A percentile compares a stretch with the other conserved stretches of the same genome.
Conservation (phyloP, 2,113 vertebrate species). For the Phocoena phocoena region DNA sequence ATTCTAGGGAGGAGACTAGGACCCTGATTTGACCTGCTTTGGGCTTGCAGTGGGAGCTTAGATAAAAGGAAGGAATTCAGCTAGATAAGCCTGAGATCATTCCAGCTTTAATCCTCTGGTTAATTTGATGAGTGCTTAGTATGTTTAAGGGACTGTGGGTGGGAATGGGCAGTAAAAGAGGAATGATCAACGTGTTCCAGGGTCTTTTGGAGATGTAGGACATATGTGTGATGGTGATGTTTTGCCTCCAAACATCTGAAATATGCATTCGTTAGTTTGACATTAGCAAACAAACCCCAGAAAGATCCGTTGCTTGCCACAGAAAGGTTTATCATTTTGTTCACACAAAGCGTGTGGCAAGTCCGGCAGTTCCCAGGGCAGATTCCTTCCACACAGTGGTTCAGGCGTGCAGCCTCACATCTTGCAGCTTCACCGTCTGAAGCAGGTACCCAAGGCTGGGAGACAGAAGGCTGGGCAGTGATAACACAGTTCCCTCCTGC, state of each 20-base stretch:
- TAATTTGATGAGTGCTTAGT: neutral
- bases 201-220: neutral
- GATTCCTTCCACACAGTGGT: neutral
- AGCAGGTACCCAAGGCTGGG: neutral
- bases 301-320: neutral
- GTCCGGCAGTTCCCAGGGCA: neutral
- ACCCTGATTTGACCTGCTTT: neutral
- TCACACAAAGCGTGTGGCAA: neutral
- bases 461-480: neutral
- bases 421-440: neutral
- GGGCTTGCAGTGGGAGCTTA: neutral
- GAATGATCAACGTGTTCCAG: fast-evolving
- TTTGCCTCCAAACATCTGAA: neutral
- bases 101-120: neutral
- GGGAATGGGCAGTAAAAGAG: neutral
- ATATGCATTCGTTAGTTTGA: neutral
- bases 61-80: neutral
- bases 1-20: neutral
- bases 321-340: neutral
- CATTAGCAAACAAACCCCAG: neutral
- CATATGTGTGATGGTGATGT: neutral
- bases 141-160: neutral
- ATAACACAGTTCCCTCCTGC: neutral
- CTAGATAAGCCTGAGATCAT: neutral
- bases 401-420: neutral